phyloP scores from a whole-genome alignment of 2,888 invertebrate species.

The Habroteleia sp. region DNA sequence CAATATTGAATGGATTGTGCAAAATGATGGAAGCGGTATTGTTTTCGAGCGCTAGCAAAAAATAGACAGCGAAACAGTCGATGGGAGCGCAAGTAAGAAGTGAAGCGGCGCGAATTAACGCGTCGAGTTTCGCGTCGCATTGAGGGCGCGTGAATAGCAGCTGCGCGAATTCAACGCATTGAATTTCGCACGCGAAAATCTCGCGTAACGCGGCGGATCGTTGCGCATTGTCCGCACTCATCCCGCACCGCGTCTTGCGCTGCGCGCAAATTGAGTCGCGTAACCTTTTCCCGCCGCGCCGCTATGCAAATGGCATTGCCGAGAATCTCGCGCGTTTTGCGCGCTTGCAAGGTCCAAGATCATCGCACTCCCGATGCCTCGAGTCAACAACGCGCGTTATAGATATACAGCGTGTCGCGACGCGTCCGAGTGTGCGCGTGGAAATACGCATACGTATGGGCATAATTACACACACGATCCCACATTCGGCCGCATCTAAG shows the following conservation, averaged over 20 bases:
- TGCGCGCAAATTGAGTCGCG: slow-evolving; percentile 40
- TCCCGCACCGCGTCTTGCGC: slow-evolving; percentile 24
- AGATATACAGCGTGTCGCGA: neutral
- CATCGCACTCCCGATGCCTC: neutral
- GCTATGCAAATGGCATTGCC: slow-evolving; percentile 25
- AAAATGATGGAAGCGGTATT: no score
- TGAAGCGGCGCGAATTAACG: slow-evolving; percentile 14
- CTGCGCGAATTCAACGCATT: slow-evolving; percentile 11
- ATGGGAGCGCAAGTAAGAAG: slow-evolving; percentile 9
- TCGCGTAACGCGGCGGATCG: slow-evolving; percentile 30
- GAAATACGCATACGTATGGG: no score
- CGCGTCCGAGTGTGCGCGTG: neutral
- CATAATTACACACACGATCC: no score
- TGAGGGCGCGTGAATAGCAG: slow-evolving; percentile 3
- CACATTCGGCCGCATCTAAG: no score
- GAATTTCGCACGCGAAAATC: slow-evolving; percentile 17
- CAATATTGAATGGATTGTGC: no score
- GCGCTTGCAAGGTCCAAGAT: slow-evolving; percentile 22
- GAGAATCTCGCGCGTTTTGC: slow-evolving; percentile 1
- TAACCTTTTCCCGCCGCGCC: slow-evolving; percentile 18
- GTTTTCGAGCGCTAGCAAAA: neutral
- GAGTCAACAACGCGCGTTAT: neutral
- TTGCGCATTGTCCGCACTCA: slow-evolving; percentile 44
- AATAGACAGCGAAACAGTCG: neutral
- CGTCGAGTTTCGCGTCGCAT: slow-evolving; percentile 2